Conservation (phyloP, 2,113 vertebrate species). For the Pseudorasbora parva region DNA sequence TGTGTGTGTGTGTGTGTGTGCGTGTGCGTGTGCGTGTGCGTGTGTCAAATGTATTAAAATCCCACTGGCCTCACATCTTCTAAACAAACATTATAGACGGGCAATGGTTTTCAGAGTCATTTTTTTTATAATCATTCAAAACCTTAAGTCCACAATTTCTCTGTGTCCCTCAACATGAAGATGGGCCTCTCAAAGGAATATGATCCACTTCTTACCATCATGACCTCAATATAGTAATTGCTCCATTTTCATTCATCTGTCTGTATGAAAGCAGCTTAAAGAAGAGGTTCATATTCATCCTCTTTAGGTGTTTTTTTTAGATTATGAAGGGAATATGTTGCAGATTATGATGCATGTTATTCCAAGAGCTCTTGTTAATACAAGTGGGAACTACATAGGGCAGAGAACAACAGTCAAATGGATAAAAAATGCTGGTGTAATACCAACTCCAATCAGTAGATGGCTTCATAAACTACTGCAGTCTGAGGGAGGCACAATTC, state of each 20-base stretch:
- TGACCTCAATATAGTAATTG: constrained; percentile 56
- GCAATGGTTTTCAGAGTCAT: not conserved
- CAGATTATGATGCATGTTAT: constrained; percentile 54
- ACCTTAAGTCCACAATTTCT: not conserved
- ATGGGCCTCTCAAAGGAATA: constrained; percentile 15
- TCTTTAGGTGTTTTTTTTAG: constrained; percentile 52
- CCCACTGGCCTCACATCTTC: not conserved
- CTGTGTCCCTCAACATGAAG: not conserved
- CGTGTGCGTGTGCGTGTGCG: too few relatives aligned
- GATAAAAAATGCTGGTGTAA: constrained; percentile 33
- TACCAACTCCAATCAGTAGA: constrained; percentile 78
- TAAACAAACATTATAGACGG: not conserved
- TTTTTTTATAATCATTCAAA: not conserved
- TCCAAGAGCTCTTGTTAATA: constrained; percentile 37
- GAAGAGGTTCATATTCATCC: constrained; percentile 44
- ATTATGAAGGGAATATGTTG: constrained; percentile 51
- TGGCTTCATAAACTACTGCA: constrained; percentile 78
- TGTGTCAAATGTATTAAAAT: not conserved
- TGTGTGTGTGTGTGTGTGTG: too few relatives aligned
- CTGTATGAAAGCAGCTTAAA: constrained; percentile 54
- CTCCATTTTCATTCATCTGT: constrained; percentile 59
- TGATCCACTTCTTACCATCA: constrained; percentile 38
- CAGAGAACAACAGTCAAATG: constrained; percentile 19
- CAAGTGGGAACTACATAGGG: constrained; percentile 5
- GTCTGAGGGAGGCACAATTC: constrained; percentile 32